Conservation (phyloP, 2,113 vertebrate species). For the Megaptera novaeangliae region DNA sequence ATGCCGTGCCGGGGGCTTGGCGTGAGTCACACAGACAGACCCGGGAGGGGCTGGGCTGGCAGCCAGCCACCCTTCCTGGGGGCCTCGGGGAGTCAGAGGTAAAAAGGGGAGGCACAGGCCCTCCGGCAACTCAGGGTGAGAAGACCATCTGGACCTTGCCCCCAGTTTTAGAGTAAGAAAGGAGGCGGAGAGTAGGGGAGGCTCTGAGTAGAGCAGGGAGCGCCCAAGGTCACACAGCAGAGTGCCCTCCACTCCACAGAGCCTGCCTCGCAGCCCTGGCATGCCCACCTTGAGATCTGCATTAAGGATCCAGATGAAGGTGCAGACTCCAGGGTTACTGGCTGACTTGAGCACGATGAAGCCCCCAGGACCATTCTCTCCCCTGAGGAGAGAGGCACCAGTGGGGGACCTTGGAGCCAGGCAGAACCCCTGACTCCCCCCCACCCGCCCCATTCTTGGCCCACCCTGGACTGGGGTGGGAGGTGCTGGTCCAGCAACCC, state of each 20-base stretch:
- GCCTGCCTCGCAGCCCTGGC: background rate
- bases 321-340: slow-evolving; percentile 91
- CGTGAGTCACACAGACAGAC: background rate
- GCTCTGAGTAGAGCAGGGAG: background rate
- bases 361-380: slow-evolving; percentile 95
- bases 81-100: background rate
- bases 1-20: background rate
- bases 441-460: background rate
- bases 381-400: slow-evolving; percentile 77
- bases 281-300: slow-evolving; percentile 94
- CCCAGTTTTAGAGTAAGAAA: background rate
- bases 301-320: slow-evolving; percentile 97
- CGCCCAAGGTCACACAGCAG: background rate
- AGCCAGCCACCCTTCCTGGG: background rate
- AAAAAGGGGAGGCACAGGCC: background rate
- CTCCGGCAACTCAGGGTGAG: background rate
- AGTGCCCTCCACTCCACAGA: background rate
- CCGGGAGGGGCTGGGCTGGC: background rate
- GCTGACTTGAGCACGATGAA: slow-evolving; percentile 93
- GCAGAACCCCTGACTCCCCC: accelerated
- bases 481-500: background rate
- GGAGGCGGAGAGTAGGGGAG: background rate
- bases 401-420: background rate
- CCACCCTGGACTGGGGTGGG: background rate
- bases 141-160: background rate